Percentiles rank a stretch among this genome's conserved stretches.
These are phyloP conservation scores for Lutraria lutraria DNA, from an alignment of 2,888 invertebrate genomes.

Conservation along the genomic window DNA sequence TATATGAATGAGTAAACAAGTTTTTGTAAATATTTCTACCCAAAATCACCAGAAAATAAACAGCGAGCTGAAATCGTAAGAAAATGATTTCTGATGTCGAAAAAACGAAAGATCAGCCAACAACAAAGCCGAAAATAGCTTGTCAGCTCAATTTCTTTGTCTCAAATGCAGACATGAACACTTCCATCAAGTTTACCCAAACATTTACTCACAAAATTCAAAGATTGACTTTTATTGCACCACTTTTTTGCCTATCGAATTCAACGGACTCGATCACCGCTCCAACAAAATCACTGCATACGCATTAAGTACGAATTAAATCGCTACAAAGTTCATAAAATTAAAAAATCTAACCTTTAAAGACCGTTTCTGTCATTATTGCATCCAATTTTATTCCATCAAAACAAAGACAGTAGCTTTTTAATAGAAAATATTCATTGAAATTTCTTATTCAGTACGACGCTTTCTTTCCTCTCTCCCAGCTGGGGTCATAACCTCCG, in stretches of 20 bases:
- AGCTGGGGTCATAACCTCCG: slow-evolving; percentile 56
- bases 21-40: not conserved
- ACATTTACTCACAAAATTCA: not conserved
- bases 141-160: not conserved
- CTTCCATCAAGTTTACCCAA: not conserved
- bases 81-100: not conserved
- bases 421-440: slow-evolving; percentile 9
- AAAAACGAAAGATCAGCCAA: not conserved
- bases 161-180: not conserved
- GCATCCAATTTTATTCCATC: slow-evolving; percentile 51
- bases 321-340: slow-evolving; percentile 27
- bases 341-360: slow-evolving; percentile 75
- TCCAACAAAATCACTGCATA: slow-evolving; percentile 65
- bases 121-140: not conserved
- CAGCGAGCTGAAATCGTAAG: not conserved
- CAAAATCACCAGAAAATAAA: not conserved
- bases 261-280: slow-evolving; percentile 17
- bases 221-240: slow-evolving; percentile 10
- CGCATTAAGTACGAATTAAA: slow-evolving; percentile 39
- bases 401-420: slow-evolving; percentile 44
- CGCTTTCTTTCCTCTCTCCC: slow-evolving; percentile 68
- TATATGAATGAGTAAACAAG: slow-evolving; percentile 6
- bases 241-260: slow-evolving; percentile 32
- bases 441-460: slow-evolving; percentile 56
- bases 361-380: slow-evolving; percentile 78